Conservation (phyloP, 1,140 invertebrate genomes). For the Euwallacea fornicatus region DNA sequence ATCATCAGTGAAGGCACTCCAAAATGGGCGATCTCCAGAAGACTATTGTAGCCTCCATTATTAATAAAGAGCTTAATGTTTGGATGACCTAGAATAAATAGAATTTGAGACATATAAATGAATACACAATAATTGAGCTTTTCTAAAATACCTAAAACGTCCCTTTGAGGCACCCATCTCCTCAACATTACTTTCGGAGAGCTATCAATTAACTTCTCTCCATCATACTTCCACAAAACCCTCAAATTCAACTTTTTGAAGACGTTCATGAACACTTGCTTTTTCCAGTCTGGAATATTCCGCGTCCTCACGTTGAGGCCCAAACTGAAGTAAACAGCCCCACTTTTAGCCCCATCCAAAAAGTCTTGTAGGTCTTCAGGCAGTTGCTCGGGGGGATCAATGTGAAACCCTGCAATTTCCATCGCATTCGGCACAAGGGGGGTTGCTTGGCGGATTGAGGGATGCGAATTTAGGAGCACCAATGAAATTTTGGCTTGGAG, state of each 20-base stretch:
- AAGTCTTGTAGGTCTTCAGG: constrained; percentile 58
- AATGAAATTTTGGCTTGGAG: neutral
- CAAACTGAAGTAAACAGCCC: constrained; percentile 64
- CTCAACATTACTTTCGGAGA: constrained; percentile 63
- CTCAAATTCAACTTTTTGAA: constrained; percentile 35
- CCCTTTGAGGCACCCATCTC: constrained; percentile 71
- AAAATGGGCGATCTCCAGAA: constrained; percentile 69
- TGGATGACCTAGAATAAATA: constrained; percentile 34
- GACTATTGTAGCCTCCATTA: constrained; percentile 62
- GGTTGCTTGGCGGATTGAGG: neutral
- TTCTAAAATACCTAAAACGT: constrained; percentile 60
- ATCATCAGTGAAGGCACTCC: constrained; percentile 71
- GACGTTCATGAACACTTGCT: constrained; percentile 55
- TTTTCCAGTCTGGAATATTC: constrained; percentile 60
- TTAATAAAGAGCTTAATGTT: constrained; percentile 42
- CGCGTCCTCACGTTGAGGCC: constrained; percentile 64
- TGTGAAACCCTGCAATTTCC: constrained; percentile 54
- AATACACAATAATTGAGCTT: neutral
- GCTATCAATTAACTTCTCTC: constrained; percentile 56
- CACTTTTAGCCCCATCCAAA: constrained; percentile 57
- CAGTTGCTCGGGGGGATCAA: constrained; percentile 47
- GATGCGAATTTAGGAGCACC: neutral
- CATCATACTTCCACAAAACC: constrained; percentile 62
- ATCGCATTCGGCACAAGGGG: constrained; percentile 55
- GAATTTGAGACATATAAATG: neutral